These are phyloP conservation scores for Arrhamphus sclerolepis DNA, from an alignment of 2,797 vertebrate species.

Conservation along the genomic window DNA sequence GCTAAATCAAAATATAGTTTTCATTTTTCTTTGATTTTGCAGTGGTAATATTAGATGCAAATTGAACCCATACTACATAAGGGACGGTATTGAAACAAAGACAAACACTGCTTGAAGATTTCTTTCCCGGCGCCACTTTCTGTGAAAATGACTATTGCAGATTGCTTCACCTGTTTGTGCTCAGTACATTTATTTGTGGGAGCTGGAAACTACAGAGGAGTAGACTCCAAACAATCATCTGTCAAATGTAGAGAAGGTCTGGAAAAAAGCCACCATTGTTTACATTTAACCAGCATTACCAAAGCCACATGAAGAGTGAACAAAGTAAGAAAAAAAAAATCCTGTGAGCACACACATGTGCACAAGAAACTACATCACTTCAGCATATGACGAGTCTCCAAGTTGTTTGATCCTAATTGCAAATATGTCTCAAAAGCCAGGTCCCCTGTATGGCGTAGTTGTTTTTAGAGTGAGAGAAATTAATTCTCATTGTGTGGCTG, in stretches of 20 bases:
- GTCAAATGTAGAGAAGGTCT: conserved; percentile 66
- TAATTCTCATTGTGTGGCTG: conserved; percentile 86
- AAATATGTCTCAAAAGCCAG: conserved; percentile 73
- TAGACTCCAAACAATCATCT: conserved; percentile 76
- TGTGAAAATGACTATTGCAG: conserved; percentile 68
- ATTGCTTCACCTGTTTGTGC: conserved; percentile 77
- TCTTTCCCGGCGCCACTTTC: conserved; percentile 34
- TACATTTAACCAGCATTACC: conserved; percentile 72
- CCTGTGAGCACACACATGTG: background rate
- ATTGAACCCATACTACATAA: conserved; percentile 71
- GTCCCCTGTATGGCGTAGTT: conserved; percentile 37
- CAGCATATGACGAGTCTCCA: conserved; percentile 36
- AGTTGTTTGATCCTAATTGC: conserved; percentile 75
- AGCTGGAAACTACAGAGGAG: conserved; percentile 68
- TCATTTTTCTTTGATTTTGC: conserved; percentile 80
- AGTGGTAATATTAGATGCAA: conserved; percentile 78
- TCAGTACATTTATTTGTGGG: conserved; percentile 70
- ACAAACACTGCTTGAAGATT: conserved; percentile 64
- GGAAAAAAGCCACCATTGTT: conserved; percentile 69
- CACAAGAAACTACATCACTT: conserved; percentile 36
- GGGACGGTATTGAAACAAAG: conserved; percentile 69
- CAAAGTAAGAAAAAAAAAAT: conserved; percentile 35
- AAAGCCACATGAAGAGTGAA: conserved; percentile 52
- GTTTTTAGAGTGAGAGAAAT: conserved; percentile 88
- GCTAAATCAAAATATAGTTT: conserved; percentile 80